Conservation (phyloP, 2,797 vertebrate genomes). For the Pyrocephalus nanus region DNA sequence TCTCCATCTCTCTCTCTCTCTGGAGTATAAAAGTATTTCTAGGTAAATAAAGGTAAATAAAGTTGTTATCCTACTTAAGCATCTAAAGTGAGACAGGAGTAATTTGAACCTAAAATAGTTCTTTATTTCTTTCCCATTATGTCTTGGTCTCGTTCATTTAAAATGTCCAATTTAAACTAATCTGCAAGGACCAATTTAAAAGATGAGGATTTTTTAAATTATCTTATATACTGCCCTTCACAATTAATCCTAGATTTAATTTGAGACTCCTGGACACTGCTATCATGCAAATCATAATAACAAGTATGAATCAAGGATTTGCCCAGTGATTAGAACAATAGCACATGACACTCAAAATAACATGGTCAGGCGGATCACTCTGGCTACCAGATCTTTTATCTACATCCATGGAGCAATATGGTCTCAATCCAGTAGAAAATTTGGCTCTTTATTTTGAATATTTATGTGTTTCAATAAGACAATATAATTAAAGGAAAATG, state of each 20-base stretch:
- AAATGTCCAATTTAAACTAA: neutral
- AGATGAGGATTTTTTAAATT: neutral
- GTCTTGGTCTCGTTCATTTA: neutral
- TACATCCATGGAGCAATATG: neutral
- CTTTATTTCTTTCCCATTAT: neutral
- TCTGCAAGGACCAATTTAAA: neutral
- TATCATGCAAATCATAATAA: neutral
- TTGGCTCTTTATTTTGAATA: neutral
- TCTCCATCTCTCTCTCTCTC: neutral
- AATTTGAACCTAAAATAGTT: neutral
- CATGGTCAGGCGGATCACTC: neutral
- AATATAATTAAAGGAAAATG: neutral
- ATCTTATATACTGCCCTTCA: neutral
- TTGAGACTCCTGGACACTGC: neutral
- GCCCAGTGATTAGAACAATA: neutral
- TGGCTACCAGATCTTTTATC: neutral
- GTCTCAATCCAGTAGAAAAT: neutral
- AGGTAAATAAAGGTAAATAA: neutral
- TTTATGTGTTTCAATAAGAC: neutral
- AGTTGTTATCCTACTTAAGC: neutral
- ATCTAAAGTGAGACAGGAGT: neutral
- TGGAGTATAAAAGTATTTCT: neutral
- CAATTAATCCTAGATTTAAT: neutral
- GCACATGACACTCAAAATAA: neutral
- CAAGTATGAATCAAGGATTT: neutral